These are phyloP conservation scores for Cuniculus paca DNA, from an alignment of 2,797 vertebrate genomes.

Conservation along the genomic window DNA sequence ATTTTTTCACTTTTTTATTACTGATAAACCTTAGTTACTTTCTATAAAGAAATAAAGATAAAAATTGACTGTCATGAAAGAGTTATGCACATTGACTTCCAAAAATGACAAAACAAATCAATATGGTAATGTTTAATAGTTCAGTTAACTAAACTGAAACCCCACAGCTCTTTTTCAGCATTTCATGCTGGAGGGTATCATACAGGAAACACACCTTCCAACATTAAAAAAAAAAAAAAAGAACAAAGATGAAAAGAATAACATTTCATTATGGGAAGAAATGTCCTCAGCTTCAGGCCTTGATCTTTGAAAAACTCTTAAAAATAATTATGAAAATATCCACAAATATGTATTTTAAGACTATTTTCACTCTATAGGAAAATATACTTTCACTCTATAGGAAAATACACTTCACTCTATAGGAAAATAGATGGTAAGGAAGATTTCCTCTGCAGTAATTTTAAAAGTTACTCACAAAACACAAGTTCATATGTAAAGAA, in stretches of 20 bases:
- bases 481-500: neutral
- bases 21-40: neutral
- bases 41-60: neutral
- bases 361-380: neutral
- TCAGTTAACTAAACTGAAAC: neutral
- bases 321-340: slow-evolving; percentile 7
- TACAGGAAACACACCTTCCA: neutral
- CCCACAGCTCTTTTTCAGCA: neutral
- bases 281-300: neutral
- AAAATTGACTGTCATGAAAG: neutral
- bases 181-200: neutral
- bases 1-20: neutral
- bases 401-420: too few species aligned
- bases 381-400: too few species aligned
- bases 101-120: neutral
- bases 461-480: neutral
- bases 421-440: neutral
- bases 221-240: neutral
- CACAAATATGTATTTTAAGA: neutral
- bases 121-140: neutral
- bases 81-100: neutral
- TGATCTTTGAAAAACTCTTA: neutral
- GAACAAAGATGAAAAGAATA: slow-evolving; percentile 7
- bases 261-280: neutral
- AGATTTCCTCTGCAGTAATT: neutral